Evolutionary conservation across 2,888 invertebrate species (phyloP).

Genomic region (Oxycera nigricornis): DNA sequence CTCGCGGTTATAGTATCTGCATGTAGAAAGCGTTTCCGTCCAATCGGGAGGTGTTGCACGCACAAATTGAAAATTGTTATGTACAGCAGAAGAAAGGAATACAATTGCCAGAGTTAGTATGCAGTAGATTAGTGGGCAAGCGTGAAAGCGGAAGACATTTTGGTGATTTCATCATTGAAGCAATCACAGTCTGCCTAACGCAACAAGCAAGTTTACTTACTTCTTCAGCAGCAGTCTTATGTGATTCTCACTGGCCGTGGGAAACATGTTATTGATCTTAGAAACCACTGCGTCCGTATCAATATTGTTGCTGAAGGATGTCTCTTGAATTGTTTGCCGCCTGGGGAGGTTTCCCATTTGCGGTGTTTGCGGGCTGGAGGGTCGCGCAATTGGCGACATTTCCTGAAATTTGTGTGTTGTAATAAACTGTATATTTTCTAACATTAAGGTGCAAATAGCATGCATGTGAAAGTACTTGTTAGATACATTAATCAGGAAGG

Average conservation of each 20-base stretch:
- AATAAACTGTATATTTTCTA: too few relatives aligned
- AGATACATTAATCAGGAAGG: slow-evolving; percentile 3
- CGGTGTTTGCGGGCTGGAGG: slow-evolving; percentile 51
- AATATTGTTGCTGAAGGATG: slow-evolving; percentile 68
- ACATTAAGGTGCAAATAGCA: slow-evolving; percentile 15
- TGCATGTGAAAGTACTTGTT: not conserved
- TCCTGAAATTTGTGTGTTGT: slow-evolving; percentile 55
- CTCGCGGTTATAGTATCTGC: slow-evolving; percentile 91
- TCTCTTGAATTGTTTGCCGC: slow-evolving; percentile 65
- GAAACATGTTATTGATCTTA: slow-evolving; percentile 87
- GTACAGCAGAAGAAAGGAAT: slow-evolving; percentile 16
- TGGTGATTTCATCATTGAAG: slow-evolving; percentile 20
- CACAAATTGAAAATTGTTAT: slow-evolving; percentile 11
- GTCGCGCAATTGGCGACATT: slow-evolving; percentile 58
- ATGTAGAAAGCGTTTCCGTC: not conserved
- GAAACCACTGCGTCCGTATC: slow-evolving; percentile 78
- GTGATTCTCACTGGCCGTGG: slow-evolving; percentile 88
- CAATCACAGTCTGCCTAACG: not conserved
- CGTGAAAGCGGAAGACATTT: slow-evolving; percentile 47
- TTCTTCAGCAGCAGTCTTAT: slow-evolving; percentile 86
- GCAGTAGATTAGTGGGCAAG: slow-evolving; percentile 41
- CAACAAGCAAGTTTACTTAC: slow-evolving; percentile 67
- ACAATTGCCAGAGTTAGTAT: slow-evolving; percentile 20
- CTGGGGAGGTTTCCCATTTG: slow-evolving; percentile 54
- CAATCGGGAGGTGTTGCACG: not conserved